A percentile compares a stretch with the other conserved stretches of the same genome.
phyloP scores from a whole-genome alignment of 2,888 invertebrate species.

The Ischnura elegans region DNA sequence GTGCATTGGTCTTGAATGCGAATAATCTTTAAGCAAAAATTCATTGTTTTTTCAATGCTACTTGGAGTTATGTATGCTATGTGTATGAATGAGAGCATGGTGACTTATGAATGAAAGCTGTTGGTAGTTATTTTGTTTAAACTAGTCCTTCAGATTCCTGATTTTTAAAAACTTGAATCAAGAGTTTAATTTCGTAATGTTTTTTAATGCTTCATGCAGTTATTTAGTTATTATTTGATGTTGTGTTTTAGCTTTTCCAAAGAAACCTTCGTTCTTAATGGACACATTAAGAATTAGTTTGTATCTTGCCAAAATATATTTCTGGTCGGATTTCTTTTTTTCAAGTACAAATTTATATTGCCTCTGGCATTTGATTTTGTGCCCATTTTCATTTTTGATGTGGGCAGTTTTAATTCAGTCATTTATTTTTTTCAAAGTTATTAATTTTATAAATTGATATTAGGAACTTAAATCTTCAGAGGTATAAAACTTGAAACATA shows the following conservation, averaged over 20 bases:
- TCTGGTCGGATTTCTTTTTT: slow-evolving; percentile 52
- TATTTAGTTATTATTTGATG: not conserved
- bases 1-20: not conserved
- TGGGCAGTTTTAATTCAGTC: not conserved
- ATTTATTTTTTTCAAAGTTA: not conserved
- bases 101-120: not conserved
- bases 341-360: slow-evolving; percentile 58
- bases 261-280: not conserved
- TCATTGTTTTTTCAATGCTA: not conserved
- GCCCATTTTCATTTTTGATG: not conserved
- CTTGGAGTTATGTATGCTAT: not conserved
- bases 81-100: not conserved
- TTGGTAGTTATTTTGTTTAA: not conserved
- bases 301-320: slow-evolving; percentile 56
- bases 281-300: not conserved
- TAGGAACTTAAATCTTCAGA: not conserved
- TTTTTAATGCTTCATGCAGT: not conserved
- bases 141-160: slow-evolving; percentile 9
- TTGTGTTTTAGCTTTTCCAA: slow-evolving; percentile 29
- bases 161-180: not conserved
- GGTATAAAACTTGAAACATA: no score
- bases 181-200: not conserved
- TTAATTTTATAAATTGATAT: not conserved
- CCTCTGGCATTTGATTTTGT: not conserved
- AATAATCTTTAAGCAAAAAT: not conserved